Conservation (phyloP, 2,113 vertebrate genomes). For the Hippocampus comes region DNA sequence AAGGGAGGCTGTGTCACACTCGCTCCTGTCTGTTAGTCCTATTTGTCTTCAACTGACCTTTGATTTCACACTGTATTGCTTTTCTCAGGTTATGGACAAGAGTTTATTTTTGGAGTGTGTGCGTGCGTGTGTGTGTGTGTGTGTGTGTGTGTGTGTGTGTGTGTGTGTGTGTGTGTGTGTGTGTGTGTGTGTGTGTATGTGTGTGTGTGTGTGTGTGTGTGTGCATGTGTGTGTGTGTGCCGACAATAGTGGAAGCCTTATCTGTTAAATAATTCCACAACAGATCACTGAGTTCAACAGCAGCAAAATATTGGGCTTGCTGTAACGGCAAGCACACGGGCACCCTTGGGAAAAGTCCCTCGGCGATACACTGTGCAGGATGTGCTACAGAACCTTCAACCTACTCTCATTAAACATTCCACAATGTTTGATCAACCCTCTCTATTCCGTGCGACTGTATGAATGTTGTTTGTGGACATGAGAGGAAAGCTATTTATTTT, state of each 20-base stretch:
- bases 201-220: no score
- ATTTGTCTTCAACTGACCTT: slow-evolving; percentile 77
- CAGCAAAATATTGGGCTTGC: slow-evolving; percentile 76
- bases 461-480: slow-evolving; percentile 21
- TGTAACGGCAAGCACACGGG: slow-evolving; percentile 67
- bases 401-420: slow-evolving; percentile 56
- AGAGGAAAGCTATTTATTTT: no score
- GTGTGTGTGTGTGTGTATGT: no score
- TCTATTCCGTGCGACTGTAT: slow-evolving; percentile 16
- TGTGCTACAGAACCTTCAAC: slow-evolving; percentile 49
- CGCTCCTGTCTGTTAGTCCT: slow-evolving; percentile 69
- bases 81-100: slow-evolving; percentile 74
- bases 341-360: slow-evolving; percentile 56
- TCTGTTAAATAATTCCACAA: slow-evolving; percentile 82
- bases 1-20: slow-evolving; percentile 64
- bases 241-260: slow-evolving; percentile 79
- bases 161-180: no score
- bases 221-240: slow-evolving; percentile 59
- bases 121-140: no score
- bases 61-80: slow-evolving; percentile 78
- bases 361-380: slow-evolving; percentile 13
- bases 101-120: slow-evolving; percentile 19
- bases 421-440: slow-evolving; percentile 51
- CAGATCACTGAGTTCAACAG: slow-evolving; percentile 72
- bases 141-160: no score